Percentiles rank a stretch among this genome's conserved stretches.
These are phyloP conservation scores for Alexandromys fortis DNA, from an alignment of 2,113 vertebrate genomes.

Conservation along the genomic window DNA sequence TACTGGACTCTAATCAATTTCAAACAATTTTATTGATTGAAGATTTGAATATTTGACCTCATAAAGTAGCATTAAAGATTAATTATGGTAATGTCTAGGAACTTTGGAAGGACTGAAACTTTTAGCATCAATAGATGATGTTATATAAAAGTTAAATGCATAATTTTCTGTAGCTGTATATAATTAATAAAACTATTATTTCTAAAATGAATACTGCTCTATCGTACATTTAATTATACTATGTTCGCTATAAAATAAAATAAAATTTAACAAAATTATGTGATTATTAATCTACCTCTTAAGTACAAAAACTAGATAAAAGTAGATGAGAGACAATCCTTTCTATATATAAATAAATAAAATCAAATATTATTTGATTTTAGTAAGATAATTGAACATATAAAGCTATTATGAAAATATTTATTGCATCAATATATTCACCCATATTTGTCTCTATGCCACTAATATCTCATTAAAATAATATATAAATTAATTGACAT, in stretches of 20 bases:
- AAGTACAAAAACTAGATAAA: neutral
- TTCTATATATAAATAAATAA: neutral
- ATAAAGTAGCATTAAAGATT: neutral
- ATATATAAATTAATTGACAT: neutral
- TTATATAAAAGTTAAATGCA: conserved; percentile 5
- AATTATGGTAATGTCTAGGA: neutral
- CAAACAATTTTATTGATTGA: neutral
- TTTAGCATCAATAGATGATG: neutral
- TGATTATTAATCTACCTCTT: neutral
- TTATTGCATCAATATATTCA: neutral
- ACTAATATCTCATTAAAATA: neutral
- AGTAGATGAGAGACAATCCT: neutral
- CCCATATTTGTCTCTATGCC: neutral
- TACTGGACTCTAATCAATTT: neutral
- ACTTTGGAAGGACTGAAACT: neutral
- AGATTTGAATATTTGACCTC: neutral
- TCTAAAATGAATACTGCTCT: neutral
- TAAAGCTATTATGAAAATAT: neutral
- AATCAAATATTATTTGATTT: neutral
- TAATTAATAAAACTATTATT: neutral
- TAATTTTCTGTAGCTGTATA: neutral
- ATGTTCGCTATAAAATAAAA: neutral
- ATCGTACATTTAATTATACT: neutral
- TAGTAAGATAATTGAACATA: neutral
- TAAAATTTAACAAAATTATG: neutral